Conservation (phyloP, 1,140 invertebrate species). For the Zaprionus nigranus region DNA sequence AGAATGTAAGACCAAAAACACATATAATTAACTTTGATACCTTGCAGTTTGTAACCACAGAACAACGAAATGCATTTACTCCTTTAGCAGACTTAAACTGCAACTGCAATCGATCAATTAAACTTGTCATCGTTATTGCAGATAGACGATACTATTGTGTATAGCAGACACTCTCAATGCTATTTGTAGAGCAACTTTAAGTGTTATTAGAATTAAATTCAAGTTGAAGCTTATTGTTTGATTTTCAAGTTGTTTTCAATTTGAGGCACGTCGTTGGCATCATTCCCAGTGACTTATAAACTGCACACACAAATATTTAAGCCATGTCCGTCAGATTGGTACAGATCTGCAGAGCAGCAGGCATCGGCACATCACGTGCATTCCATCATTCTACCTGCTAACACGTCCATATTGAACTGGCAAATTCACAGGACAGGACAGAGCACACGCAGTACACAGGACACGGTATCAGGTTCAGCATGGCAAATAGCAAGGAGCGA, state of each 20-base stretch:
- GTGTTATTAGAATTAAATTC: neutral
- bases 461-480: conserved; percentile 7
- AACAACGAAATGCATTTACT: neutral
- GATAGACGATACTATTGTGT: neutral
- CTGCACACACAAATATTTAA: conserved; percentile 29
- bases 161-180: neutral
- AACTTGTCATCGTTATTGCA: neutral
- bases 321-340: conserved; percentile 21
- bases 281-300: conserved; percentile 7
- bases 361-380: conserved; percentile 8
- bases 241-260: conserved; percentile 5
- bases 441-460: conserved; percentile 8
- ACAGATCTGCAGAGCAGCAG: conserved; percentile 2
- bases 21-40: neutral
- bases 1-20: neutral
- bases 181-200: neutral
- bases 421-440: conserved; percentile 22
- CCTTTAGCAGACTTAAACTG: neutral
- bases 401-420: conserved; percentile 52
- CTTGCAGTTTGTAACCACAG: neutral
- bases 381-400: conserved; percentile 10
- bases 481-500: conserved; percentile 25
- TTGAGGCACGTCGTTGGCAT: conserved; percentile 7
- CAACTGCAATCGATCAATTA: neutral
- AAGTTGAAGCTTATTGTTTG: neutral